A percentile compares a stretch with the other conserved stretches of the same genome.
phyloP scores from a whole-genome alignment of 2,797 vertebrate species.

The Oreochromis mossambicus region DNA sequence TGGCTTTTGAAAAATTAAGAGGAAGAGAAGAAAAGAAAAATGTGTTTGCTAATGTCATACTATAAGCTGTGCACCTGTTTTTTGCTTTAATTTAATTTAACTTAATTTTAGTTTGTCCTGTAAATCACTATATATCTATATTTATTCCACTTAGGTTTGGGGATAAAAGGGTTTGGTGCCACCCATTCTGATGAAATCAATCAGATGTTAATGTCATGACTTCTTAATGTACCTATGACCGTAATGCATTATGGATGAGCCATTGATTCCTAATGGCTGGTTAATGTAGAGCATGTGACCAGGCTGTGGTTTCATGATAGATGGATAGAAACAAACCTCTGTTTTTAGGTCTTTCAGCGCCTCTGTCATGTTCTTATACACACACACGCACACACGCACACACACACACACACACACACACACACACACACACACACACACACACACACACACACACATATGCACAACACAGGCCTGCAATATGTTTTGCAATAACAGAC shows the following conservation, averaged over 20 bases:
- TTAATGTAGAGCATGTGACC: conserved; percentile 63
- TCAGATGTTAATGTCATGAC: conserved; percentile 57
- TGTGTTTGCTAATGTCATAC: not conserved
- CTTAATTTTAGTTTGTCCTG: not conserved
- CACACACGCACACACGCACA: not conserved
- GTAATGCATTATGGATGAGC: conserved; percentile 62
- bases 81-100: not conserved
- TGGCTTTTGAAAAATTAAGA: not conserved
- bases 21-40: not conserved
- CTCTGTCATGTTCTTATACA: not conserved
- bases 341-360: not conserved
- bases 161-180: conserved; percentile 17
- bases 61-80: not conserved
- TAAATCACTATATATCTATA: not conserved
- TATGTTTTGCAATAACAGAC: not conserved
- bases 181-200: conserved; percentile 34
- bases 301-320: conserved; percentile 50
- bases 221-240: conserved; percentile 65
- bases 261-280: conserved; percentile 63
- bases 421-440: not conserved
- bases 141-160: conserved; percentile 6
- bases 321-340: conserved; percentile 8
- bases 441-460: not conserved
- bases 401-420: no score
- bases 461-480: not conserved